These are phyloP conservation scores for Stenoptilia bipunctidactyla DNA, from an alignment of 2,888 invertebrate species.

Conservation along the genomic window DNA sequence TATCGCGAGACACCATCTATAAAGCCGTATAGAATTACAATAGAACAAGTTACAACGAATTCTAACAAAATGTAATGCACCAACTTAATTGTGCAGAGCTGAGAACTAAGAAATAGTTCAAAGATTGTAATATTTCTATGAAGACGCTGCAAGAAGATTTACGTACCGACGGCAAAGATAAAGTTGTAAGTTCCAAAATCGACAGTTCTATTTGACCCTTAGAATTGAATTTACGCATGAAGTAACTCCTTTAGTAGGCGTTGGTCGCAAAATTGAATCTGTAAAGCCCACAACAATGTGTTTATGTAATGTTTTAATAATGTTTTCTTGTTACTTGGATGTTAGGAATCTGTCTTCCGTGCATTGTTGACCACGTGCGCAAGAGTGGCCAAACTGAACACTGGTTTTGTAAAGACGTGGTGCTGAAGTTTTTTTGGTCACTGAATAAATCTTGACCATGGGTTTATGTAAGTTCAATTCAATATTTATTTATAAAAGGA, in stretches of 20 bases:
- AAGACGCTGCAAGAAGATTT: too few relatives aligned
- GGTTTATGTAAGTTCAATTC: too few relatives aligned
- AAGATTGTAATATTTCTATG: too few relatives aligned
- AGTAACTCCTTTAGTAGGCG: conserved; percentile 35
- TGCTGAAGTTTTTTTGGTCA: too few relatives aligned
- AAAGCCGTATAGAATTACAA: conserved; percentile 46
- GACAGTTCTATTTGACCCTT: conserved; percentile 28
- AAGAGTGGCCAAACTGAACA: too few relatives aligned
- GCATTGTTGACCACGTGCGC: too few relatives aligned
- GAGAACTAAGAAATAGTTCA: too few relatives aligned
- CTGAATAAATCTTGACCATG: too few relatives aligned
- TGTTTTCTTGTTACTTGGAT: conserved; percentile 7
- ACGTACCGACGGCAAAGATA: too few relatives aligned
- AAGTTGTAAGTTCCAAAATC: not conserved
- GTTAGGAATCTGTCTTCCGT: too few relatives aligned
- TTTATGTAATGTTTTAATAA: conserved; percentile 23
- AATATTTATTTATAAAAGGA: too few relatives aligned
- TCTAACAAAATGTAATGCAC: conserved; percentile 32
- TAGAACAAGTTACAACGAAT: conserved; percentile 34
- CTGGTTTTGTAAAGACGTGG: too few relatives aligned
- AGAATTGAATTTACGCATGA: conserved; percentile 47
- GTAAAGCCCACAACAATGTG: conserved; percentile 6
- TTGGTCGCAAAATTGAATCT: conserved; percentile 20
- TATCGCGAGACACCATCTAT: conserved; percentile 49
- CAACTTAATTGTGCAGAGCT: conserved; percentile 16